Percentiles rank a stretch among this genome's conserved stretches.
Evolutionary conservation across 2,113 vertebrate species (phyloP).

Genomic region (Prunella fulvescens): DNA sequence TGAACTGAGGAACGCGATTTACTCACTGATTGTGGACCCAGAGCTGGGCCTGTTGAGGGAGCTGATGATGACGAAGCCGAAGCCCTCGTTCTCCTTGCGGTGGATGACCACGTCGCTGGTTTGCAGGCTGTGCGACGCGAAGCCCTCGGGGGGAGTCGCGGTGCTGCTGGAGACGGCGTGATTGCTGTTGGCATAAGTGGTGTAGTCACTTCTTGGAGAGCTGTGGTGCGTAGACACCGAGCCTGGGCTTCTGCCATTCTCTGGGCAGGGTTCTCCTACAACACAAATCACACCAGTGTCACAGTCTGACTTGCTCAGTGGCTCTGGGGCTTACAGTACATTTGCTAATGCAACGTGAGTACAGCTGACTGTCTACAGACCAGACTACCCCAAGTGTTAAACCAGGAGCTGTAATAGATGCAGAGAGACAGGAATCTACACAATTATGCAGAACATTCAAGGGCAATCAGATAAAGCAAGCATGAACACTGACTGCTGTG

Average conservation of each 20-base stretch:
- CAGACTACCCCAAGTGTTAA: not conserved
- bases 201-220: slow-evolving; percentile 91
- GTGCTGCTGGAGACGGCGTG: slow-evolving; percentile 73
- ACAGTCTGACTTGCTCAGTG: not conserved
- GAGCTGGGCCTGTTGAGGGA: slow-evolving; percentile 93
- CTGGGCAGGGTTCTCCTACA: slow-evolving; percentile 88
- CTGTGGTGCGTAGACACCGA: slow-evolving; percentile 94
- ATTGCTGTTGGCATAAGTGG: slow-evolving; percentile 82
- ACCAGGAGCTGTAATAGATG: slow-evolving; percentile 3
- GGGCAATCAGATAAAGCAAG: slow-evolving; percentile 33
- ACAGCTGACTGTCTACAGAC: not conserved
- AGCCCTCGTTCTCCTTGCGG: slow-evolving; percentile 96
- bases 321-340: not conserved
- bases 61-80: slow-evolving; percentile 98
- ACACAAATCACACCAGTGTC: slow-evolving; percentile 24
- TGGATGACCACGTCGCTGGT: slow-evolving; percentile 91
- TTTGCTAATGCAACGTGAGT: not conserved
- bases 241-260: slow-evolving; percentile 93
- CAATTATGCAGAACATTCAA: slow-evolving; percentile 23
- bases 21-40: slow-evolving; percentile 85
- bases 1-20: not conserved
- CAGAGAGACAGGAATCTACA: slow-evolving; percentile 36
- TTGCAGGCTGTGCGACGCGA: slow-evolving; percentile 76
- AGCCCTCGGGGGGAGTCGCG: slow-evolving; percentile 76
- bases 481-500: not conserved